Evolutionary conservation across 1,140 invertebrate genomes (phyloP), one percentile per base, ranked within the genome.

Genomic region (Gonioctena quinquepunctata): DNA sequence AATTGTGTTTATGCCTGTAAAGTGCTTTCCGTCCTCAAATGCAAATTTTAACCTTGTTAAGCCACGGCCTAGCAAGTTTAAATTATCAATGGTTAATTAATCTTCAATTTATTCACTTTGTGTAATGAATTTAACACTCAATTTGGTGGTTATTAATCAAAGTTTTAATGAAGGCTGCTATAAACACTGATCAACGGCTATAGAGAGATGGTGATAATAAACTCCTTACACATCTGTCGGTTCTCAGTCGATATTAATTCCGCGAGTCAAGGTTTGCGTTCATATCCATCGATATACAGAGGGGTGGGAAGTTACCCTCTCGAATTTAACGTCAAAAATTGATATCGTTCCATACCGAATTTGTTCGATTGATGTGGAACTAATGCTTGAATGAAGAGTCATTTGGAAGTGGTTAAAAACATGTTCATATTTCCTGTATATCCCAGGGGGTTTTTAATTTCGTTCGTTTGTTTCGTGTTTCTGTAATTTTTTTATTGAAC

Each of bases 1-100:
- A 83, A 83, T 83, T 81, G 81, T 80, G 79, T 83, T 83, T 82
- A 76, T 78, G 78, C 80, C 75, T 76, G 77, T 78, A 83, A 83
- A 84, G 82, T 84, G 83, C 83, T 83, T 84, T 83, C 83, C 83
- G 81, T 83, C 82, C 82, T 83, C 82, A 83, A 84, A 84, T 84
- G 83, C 81, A 84, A 84, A 83, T 84, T 83, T 84, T 84, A 84
- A 84, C 80, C 82, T 83, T 71, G 79, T 83, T 84, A 84, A 79
- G 77, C 74, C 77, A 78, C 77, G 77, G 80, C 78, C 80, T 79
- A 82, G 79, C 81, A 80, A 83, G 81, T 83, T 83, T 83, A 84
- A 82, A 82, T 84, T 83, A 84, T 84, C 83, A 84, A 84, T 84
- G 83, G 81, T 84, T 84, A 84, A 84, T 84, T 84, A 83, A 84